A percentile compares a stretch with the other conserved stretches of the same genome.
Conservation (phyloP, 2,797 vertebrate species). For the Lagothrix lagotricha region DNA sequence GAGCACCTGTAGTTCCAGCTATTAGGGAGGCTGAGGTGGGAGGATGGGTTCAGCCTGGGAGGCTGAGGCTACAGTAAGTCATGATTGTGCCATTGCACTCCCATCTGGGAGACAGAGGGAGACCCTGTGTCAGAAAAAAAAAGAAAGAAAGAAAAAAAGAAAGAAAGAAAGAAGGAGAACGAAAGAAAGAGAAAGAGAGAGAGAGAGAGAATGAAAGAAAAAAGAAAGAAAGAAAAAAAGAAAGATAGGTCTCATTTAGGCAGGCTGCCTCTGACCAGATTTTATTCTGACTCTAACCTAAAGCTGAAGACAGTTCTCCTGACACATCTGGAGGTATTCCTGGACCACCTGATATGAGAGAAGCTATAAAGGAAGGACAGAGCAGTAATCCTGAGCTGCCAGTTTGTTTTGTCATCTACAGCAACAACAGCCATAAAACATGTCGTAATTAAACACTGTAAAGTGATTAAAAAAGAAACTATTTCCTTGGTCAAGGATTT, state of each 20-base stretch:
- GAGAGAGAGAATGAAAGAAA: no score
- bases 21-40: not conserved
- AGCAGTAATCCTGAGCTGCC: not conserved
- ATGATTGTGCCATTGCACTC: not conserved
- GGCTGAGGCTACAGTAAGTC: not conserved
- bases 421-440: not conserved
- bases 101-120: not conserved
- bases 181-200: fast-evolving
- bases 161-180: no score
- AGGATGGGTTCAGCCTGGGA: not conserved
- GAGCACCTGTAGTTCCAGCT: not conserved
- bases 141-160: no score
- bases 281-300: constrained; percentile 45
- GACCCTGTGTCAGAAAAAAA: not conserved
- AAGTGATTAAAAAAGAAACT: constrained; percentile 22
- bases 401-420: constrained; percentile 17
- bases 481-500: constrained; percentile 7
- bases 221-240: no score
- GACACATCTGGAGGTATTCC: not conserved
- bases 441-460: constrained; percentile 30
- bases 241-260: not conserved
- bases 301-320: not conserved
- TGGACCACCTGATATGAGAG: not conserved
- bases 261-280: not conserved
- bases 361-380: not conserved